Conservation (phyloP, 1,140 invertebrate genomes). For the Andricus grossulariae region DNA sequence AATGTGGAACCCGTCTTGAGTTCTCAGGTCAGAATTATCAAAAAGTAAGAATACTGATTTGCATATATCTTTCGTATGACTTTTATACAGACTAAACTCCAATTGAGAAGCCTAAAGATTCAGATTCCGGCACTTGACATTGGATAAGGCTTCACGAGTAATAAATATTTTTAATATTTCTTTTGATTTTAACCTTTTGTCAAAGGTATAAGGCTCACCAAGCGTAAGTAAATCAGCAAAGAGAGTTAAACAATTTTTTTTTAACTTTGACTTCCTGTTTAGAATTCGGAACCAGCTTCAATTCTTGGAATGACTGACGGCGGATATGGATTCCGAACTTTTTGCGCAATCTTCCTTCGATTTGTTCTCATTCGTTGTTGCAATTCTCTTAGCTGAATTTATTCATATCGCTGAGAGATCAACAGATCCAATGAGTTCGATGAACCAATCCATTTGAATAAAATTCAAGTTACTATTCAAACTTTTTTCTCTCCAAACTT, state of each 20-base stretch:
- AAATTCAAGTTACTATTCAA: not conserved
- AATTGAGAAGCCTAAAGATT: slow-evolving; percentile 35
- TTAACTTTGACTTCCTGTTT: not conserved
- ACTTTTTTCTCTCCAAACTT: not conserved
- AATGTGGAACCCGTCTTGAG: slow-evolving; percentile 68
- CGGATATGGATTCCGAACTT: not conserved
- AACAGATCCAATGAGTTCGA: not conserved
- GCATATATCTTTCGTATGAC: not conserved
- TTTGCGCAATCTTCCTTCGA: not conserved
- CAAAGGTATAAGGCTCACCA: not conserved
- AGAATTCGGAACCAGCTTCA: not conserved
- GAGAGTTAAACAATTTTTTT: slow-evolving; percentile 3
- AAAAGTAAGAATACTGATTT: slow-evolving; percentile 43
- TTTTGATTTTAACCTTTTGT: not conserved
- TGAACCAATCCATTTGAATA: not conserved
- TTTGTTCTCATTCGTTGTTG: not conserved
- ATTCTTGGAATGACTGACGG: not conserved
- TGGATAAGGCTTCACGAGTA: slow-evolving; percentile 40
- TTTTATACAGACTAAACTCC: slow-evolving; percentile 16
- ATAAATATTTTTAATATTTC: slow-evolving; percentile 58
- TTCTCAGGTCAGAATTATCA: slow-evolving; percentile 39
- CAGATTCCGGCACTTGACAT: slow-evolving; percentile 46
- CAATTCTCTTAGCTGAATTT: not conserved
- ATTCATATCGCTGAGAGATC: not conserved
- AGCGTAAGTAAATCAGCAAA: not conserved